Base-by-base conservation (phyloP, 2,888 invertebrate species). In the Chydorus sphaericus region DNA sequence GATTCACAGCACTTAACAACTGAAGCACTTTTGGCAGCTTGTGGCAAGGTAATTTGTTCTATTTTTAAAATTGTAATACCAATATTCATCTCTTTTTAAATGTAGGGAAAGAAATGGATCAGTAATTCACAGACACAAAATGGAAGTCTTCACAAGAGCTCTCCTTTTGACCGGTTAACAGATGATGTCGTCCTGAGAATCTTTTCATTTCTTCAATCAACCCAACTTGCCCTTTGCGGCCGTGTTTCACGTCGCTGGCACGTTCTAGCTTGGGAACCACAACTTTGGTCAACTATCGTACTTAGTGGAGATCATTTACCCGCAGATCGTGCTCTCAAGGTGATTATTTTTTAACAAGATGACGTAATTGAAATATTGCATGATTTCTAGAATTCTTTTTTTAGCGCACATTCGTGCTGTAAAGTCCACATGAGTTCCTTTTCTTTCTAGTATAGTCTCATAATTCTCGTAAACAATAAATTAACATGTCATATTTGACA, bases 171-270 rank as follows among this genome's bases (percentile, higher is more conserved):
- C 66, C 72, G 73, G 26, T 69, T 85, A 48, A 73, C 79, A 1
- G 85, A 87, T 66, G 80, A 82, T 50, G 68, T 81, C 8, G 71
- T 86, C 10, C 68, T 83, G 30, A 78, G 77, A 64, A 79, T 88
- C 57, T 82, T 87, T 63, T 75, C 78, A 56, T 80, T 80, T 75
- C 71, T 87, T 51, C 75, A 78, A 54, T 82, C 82, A 61, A 77
- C 79, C 62, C 82, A 85, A 62, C 70, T 86, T 63, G 83, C 84
- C 66, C 75, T 75, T 68, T 81, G 82, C 69, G 85, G 82, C 1
- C 76, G 83, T 55, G 85, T 86, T 5, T 85, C 85, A 65, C 73
- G 81, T 23, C 73, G 85, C 51, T 85, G 86, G 70, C 83, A 85
- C 70, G 75, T 78, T 60, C 72, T 86, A 30, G 83, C 81, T 37